Percentiles rank a stretch among this genome's conserved stretches.
phyloP scores from a whole-genome alignment of 2,797 vertebrate species.

The Lagorchestes hirsutus region DNA sequence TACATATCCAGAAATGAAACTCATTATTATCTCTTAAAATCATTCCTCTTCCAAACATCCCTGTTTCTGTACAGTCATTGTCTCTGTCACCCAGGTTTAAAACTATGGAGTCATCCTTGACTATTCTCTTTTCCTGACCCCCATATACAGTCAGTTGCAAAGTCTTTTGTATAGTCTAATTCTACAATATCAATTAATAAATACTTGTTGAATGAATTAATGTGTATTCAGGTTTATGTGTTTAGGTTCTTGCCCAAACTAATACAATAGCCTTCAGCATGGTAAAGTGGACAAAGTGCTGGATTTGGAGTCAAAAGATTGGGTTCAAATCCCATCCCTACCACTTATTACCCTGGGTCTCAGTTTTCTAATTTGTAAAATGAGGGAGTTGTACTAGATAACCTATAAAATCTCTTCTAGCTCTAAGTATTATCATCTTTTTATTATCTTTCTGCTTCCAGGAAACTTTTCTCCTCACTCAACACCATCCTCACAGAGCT shows the following conservation, averaged over 20 bases:
- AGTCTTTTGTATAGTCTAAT: background rate
- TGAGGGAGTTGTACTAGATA: background rate
- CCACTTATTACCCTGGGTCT: background rate
- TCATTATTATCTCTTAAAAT: background rate
- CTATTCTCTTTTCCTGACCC: background rate
- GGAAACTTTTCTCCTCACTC: background rate
- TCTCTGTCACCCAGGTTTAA: background rate
- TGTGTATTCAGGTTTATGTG: background rate
- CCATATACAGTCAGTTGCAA: background rate
- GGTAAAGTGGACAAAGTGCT: background rate
- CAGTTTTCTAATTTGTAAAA: constrained; percentile 18
- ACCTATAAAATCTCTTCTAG: background rate
- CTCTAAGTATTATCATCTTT: background rate
- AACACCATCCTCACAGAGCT: background rate
- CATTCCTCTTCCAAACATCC: background rate
- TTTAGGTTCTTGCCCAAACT: background rate
- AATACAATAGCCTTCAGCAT: background rate
- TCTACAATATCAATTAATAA: background rate
- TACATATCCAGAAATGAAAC: background rate
- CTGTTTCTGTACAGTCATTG: background rate
- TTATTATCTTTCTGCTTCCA: background rate
- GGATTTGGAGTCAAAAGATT: background rate
- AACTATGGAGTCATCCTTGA: background rate
- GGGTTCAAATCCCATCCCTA: background rate
- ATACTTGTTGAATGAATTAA: background rate